Evolutionary conservation across 2,113 vertebrate genomes (phyloP), one percentile per base, ranked within the genome.

Genomic region (Oncorhynchus keta): DNA sequence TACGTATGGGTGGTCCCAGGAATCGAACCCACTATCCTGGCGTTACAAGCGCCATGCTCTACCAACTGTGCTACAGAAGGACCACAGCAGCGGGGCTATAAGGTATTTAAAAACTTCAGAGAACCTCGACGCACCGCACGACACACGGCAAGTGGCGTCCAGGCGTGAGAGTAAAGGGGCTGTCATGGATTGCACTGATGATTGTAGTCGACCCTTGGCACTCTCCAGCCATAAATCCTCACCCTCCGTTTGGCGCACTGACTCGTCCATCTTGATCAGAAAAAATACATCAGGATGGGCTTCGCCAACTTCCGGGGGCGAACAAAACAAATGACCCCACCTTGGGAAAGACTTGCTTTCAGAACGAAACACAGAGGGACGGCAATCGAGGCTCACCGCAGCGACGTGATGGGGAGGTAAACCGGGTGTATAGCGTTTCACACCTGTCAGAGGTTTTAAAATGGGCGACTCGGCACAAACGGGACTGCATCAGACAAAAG

Each of bases 151-250:
- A 18, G 24, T 65, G 32, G 75, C 59, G 51, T 32, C 64, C 24
- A 16, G 64, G 35, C n/a, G 35, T 8, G n/a, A 69, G 64, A 72
- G 48, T 14, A 55, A 77, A 75, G 3, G 51, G 79, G 67, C 74
- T 77, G 79, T 82, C 82, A 75, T 68, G 74, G 86, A 88, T 92
- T 86, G 85, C 59, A 78, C 45, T 76, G 80, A 84, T 87, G 88
- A 88, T 85, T 84, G 85, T 82, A 85, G 72, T 76, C 62, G 79
- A 75, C 72, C 72, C 75, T 84, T 20, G 8, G 51, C 48, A 64
- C 24, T 74, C 81, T 85, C 77, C 70, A 67, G 73, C 65, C 45
- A 76, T 49, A 79, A 70, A 78, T 5, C 22, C 39, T 49, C 11
- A 32, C 45, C 62, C 39, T 5, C 59, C 75, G 79, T 55, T 14